phyloP scores from a whole-genome alignment of 2,888 invertebrate species.

The Cephus rjabovi region DNA sequence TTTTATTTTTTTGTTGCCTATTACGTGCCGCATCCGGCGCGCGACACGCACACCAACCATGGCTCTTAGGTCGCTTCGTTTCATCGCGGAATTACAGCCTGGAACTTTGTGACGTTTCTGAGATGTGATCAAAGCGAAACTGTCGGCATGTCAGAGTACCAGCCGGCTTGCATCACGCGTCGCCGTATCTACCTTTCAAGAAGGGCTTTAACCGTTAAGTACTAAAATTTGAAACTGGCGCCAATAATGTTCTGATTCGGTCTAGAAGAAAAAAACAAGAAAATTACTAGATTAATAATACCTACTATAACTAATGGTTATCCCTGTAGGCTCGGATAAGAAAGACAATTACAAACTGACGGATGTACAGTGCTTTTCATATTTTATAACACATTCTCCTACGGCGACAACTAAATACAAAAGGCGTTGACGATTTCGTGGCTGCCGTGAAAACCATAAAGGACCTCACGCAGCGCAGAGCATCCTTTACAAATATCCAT shows the following conservation, averaged over 20 bases:
- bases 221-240: background rate
- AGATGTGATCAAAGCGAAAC: conserved; percentile 31
- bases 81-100: conserved; percentile 25
- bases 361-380: background rate
- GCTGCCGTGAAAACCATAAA: background rate
- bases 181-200: background rate
- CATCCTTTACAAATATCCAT: background rate
- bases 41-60: conserved; percentile 9
- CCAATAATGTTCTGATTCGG: background rate
- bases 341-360: background rate
- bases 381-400: background rate
- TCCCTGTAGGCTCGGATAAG: background rate
- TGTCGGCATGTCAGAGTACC: conserved; percentile 22
- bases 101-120: conserved; percentile 25
- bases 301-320: background rate
- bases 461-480: conserved; percentile 4
- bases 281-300: background rate
- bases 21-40: background rate
- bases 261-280: background rate
- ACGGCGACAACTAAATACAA: background rate
- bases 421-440: conserved; percentile 7
- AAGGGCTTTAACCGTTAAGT: background rate
- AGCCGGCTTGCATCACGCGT: conserved; percentile 29
- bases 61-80: conserved; percentile 12
- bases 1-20: background rate